Percentiles rank a stretch among this genome's conserved stretches.
phyloP scores from a whole-genome alignment of 2,888 invertebrate genomes.

The Smittia sp. region DNA sequence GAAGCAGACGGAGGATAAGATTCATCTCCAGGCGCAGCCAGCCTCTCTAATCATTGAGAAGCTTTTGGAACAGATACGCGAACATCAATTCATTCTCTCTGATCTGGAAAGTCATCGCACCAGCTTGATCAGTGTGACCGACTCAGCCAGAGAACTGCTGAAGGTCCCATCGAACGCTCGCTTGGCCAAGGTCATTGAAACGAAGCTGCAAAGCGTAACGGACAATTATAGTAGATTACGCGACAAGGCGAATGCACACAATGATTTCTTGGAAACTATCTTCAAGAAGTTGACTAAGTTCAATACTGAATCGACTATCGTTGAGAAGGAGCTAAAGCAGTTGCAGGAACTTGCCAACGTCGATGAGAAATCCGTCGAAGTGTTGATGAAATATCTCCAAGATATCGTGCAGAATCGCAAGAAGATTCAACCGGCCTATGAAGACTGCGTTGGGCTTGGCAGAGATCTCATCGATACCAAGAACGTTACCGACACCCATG shows the following conservation, averaged over 20 bases:
- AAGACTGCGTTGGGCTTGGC: conserved; percentile 76
- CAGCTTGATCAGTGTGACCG: conserved; percentile 77
- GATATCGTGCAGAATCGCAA: conserved; percentile 57
- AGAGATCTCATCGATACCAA: conserved; percentile 77
- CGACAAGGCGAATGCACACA: conserved; percentile 74
- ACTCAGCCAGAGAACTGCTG: conserved; percentile 77
- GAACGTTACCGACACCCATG: conserved; percentile 83
- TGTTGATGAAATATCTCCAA: conserved; percentile 59
- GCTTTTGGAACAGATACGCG: conserved; percentile 84
- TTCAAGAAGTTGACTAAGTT: conserved; percentile 67
- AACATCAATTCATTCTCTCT: conserved; percentile 75
- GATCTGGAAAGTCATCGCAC: conserved; percentile 85
- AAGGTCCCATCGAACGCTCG: conserved; percentile 77
- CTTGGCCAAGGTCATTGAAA: conserved; percentile 85
- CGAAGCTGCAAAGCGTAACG: conserved; percentile 83
- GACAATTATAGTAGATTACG: conserved; percentile 79
- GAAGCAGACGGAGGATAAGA: conserved; percentile 76
- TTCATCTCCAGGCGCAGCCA: conserved; percentile 75
- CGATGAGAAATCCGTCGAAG: conserved; percentile 66
- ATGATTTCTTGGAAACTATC: conserved; percentile 79
- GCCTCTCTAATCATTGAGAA: conserved; percentile 85
- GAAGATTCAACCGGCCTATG: conserved; percentile 65
- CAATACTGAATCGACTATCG: conserved; percentile 61
- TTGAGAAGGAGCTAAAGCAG: conserved; percentile 70
- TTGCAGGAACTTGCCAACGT: conserved; percentile 73